Base-by-base conservation (phyloP, 2,797 vertebrate species). In the Chaunax sp. region DNA sequence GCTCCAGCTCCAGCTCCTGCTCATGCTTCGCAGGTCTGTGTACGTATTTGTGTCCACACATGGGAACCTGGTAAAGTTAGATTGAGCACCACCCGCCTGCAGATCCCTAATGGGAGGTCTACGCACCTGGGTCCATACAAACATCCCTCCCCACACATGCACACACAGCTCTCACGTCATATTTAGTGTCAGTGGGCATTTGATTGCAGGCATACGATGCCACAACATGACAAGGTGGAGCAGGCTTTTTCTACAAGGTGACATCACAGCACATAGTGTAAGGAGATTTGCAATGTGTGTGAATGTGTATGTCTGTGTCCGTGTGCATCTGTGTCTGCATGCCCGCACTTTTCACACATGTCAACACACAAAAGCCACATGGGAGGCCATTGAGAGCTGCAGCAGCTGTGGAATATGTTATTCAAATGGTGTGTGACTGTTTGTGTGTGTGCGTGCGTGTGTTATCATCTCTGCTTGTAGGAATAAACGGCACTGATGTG, bases 381-480 rank as follows among this genome's bases (percentile, higher is more conserved):
- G 87, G 88, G 92, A 91, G 81, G 86, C 84, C 82, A 87, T 83
- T 80, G 89, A 92, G 87, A 92, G 84, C 85, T 62, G 77, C 75
- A 74, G 87, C 91, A 92, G 92, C 91, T 93, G 90, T 83, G 83
- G 84, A 93, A 92, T 90, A 91, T 92, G 89, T 92, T 92, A 92
- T 92, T 92, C 82, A 92, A 92, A 92, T 92, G 86, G 87, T 83
- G 89, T 87, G 88, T 85, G 81, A 83, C 77, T 90, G 71, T 84
- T 45, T 84, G 11, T 22, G 82, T 63, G 67, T 72, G 74, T 68
- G 63, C 35, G 68, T 16, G 68, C 19, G 40, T 12, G 51, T 43
- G 75, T 81, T 86, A 85, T 91, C 86, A 83, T 88, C 87, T 80
- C 85, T 72, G 82, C 90, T 89, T 89, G 87, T 74, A 89, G 90